Conservation (phyloP, 1,140 invertebrate genomes). For the Nasonia longicornis region DNA sequence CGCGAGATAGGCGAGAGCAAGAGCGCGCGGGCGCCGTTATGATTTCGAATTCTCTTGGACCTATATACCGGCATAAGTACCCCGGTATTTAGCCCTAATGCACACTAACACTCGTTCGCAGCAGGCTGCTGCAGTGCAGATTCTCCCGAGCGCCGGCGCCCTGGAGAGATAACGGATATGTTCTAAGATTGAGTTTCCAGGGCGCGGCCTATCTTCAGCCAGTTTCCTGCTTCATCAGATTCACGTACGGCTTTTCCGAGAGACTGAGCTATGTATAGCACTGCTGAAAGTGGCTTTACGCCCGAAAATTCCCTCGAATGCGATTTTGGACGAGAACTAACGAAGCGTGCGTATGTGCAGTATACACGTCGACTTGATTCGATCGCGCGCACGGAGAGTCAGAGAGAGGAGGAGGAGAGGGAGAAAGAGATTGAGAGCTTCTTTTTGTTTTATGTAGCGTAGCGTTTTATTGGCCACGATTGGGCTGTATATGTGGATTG, state of each 20-base stretch:
- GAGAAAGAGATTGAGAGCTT: background rate
- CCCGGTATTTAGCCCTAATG: constrained; percentile 16
- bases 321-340: background rate
- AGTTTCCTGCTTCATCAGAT: constrained; percentile 33
- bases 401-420: background rate
- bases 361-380: background rate
- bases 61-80: background rate
- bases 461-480: background rate
- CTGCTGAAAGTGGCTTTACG: background rate
- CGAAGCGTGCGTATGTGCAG: background rate
- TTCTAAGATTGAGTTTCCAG: constrained; percentile 28
- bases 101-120: background rate
- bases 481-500: constrained; percentile 2
- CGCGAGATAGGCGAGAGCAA: background rate
- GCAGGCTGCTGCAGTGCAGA: background rate
- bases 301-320: constrained; percentile 8
- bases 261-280: background rate
- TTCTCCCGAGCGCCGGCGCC: background rate
- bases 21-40: background rate
- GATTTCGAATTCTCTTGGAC: background rate
- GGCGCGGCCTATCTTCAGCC: background rate
- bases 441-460: background rate
- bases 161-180: constrained; percentile 25
- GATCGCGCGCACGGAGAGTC: background rate
- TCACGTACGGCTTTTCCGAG: constrained; percentile 15